phyloP scores from a whole-genome alignment of 2,797 vertebrate genomes.

The Labroides dimidiatus region DNA sequence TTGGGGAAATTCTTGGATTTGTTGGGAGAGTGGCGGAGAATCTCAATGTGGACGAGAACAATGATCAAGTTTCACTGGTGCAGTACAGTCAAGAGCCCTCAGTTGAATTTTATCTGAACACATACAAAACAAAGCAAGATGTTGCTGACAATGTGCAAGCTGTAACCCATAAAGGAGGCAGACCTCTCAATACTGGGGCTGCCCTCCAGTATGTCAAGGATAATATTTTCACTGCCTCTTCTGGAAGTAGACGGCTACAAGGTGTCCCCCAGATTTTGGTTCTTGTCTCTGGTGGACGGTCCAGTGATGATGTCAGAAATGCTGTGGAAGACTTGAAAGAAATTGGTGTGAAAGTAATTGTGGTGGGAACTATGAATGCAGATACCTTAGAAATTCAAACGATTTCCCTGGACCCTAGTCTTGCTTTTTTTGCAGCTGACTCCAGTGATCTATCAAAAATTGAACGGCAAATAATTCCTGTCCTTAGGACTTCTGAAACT shows the following conservation, averaged over 20 bases:
- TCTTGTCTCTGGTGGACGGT: slow-evolving; percentile 73
- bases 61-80: slow-evolving; percentile 76
- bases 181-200: slow-evolving; percentile 73
- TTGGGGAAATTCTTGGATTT: slow-evolving; percentile 70
- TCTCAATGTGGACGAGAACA: slow-evolving; percentile 70
- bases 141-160: slow-evolving; percentile 51
- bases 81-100: slow-evolving; percentile 75
- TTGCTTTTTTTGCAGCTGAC: slow-evolving; percentile 63
- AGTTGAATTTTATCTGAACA: slow-evolving; percentile 76
- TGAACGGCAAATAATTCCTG: slow-evolving; percentile 66
- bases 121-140: slow-evolving; percentile 63
- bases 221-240: slow-evolving; percentile 68
- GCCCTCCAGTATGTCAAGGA: slow-evolving; percentile 77
- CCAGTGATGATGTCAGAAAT: slow-evolving; percentile 73
- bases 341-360: slow-evolving; percentile 80
- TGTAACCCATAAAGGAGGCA: slow-evolving; percentile 76
- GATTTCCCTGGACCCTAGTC: slow-evolving; percentile 69
- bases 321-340: slow-evolving; percentile 77
- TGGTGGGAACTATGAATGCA: slow-evolving; percentile 72
- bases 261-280: slow-evolving; percentile 75
- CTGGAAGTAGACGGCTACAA: slow-evolving; percentile 75
- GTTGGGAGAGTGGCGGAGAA: slow-evolving; percentile 72
- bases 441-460: slow-evolving; percentile 58
- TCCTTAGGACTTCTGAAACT: slow-evolving; percentile 24
- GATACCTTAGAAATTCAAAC: slow-evolving; percentile 75